phyloP scores from a whole-genome alignment of 2,113 vertebrate species.

The Gavialis gangeticus region DNA sequence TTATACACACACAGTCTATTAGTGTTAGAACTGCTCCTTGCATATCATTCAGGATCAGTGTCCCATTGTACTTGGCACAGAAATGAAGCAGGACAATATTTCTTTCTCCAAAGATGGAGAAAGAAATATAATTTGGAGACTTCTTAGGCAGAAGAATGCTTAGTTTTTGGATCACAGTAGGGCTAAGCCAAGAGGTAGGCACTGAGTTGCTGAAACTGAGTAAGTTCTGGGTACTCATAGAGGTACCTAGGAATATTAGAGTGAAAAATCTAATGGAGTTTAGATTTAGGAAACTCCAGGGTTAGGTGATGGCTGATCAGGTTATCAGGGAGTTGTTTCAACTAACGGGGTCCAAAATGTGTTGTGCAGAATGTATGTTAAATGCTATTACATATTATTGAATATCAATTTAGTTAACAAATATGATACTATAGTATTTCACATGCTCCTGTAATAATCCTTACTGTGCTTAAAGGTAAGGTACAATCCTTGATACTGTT shows the following conservation, averaged over 20 bases:
- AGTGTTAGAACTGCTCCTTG: neutral
- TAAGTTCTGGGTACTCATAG: no score
- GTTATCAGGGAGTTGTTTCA: no score
- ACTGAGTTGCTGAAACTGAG: no score
- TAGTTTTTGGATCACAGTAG: no score
- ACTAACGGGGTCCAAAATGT: constrained; percentile 40
- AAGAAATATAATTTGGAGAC: no score
- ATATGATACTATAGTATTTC: constrained; percentile 4
- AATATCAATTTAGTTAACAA: constrained; percentile 17
- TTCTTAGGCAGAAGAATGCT: no score
- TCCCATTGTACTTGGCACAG: neutral
- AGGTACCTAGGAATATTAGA: no score
- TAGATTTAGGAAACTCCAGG: no score
- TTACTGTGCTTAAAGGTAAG: constrained; percentile 11
- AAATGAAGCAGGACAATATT: neutral
- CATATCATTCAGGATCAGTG: neutral
- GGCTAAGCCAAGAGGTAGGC: neutral
- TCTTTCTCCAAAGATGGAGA: neutral
- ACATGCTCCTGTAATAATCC: constrained; percentile 35
- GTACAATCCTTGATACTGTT: constrained; percentile 21
- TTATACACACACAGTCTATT: fast-evolving
- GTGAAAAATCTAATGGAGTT: no score
- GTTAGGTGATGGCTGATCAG: no score
- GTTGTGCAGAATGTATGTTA: neutral
- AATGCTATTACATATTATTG: neutral